Evolutionary conservation across 2,113 vertebrate genomes (phyloP).

Genomic region (Heterotilapia buettikoferi): DNA sequence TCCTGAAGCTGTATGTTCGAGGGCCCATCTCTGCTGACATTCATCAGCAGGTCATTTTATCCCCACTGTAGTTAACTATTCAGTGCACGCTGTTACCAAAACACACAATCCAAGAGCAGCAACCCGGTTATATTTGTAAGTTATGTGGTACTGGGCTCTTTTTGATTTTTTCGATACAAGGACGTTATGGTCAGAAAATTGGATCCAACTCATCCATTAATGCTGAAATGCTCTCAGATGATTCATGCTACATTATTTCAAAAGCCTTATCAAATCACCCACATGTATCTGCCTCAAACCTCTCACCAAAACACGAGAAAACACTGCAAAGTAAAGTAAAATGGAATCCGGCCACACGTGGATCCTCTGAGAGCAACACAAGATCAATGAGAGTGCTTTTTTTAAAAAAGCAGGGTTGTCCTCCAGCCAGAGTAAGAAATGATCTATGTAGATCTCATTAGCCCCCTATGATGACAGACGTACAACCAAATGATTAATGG

Average conservation of each 20-base stretch:
- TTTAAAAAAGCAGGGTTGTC: conserved; percentile 31
- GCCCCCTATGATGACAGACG: conserved; percentile 60
- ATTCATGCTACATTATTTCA: background rate
- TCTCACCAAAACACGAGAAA: background rate
- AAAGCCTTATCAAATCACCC: background rate
- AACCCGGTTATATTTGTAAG: background rate
- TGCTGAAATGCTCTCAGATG: background rate
- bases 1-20: background rate
- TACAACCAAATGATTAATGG: conserved; percentile 60
- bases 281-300: background rate
- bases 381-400: conserved; percentile 44
- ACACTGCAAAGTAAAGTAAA: background rate
- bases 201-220: background rate
- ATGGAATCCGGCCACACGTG: background rate
- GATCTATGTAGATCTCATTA: conserved; percentile 70
- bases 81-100: background rate
- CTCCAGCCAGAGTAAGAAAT: conserved; percentile 41
- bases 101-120: background rate
- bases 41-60: background rate
- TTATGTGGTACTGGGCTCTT: background rate
- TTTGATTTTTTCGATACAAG: background rate
- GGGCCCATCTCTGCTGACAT: background rate
- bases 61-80: background rate
- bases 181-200: background rate
- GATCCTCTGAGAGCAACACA: conserved; percentile 20